Evolutionary conservation across 2,797 vertebrate genomes (phyloP), one percentile per base, ranked within the genome.

Genomic region (Novumbra hubbsi): DNA sequence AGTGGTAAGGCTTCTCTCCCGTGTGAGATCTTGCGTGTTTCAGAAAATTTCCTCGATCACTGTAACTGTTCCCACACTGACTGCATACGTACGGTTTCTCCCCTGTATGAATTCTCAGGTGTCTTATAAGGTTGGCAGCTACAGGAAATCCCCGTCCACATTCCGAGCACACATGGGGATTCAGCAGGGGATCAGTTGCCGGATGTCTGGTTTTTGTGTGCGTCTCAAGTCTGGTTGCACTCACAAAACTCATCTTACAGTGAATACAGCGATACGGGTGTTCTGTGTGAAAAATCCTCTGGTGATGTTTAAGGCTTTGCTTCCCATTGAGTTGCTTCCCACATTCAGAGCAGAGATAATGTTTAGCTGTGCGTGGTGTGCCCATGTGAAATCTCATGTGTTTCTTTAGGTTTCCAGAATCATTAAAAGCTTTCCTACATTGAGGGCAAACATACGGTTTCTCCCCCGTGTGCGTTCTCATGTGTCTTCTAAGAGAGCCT

Each of bases 321-420:
- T 55, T 55, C n/a, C 52, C 52, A 55, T n/a, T 21, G n/a, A 55
- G n/a, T n/a, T 55, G 52, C 52, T 55, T 55, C 52, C 52, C n/a
- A 55, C n/a, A 55, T 8, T 55, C 52, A 16, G 52, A 21, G 19
- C 52, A 55, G 52, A 55, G 52, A n/a, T 55, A 55, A 11, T 19
- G 52, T 55, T 55, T 21, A 55, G 6, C 19, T 21, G 52, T 21
- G 52, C 9, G 52, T n/a, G 50, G n/a, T 55, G 5, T 38, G 8
- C 34, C 34, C 5, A 19, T 19, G 19, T 55, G 52, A 55, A n/a
- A 7, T 55, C n/a, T 55, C n/a, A 55, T 55, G 52, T 21, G 52
- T 55, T n/a, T 21, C 52, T 21, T 55, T 9, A 55, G n/a, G 52
- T 55, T 55, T 55, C 52, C 52, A 55, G 7, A 55, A 21, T 55